A percentile compares a stretch with the other conserved stretches of the same genome.
phyloP scores from a whole-genome alignment of 2,113 vertebrate genomes.

The Montifringilla adamsi region DNA sequence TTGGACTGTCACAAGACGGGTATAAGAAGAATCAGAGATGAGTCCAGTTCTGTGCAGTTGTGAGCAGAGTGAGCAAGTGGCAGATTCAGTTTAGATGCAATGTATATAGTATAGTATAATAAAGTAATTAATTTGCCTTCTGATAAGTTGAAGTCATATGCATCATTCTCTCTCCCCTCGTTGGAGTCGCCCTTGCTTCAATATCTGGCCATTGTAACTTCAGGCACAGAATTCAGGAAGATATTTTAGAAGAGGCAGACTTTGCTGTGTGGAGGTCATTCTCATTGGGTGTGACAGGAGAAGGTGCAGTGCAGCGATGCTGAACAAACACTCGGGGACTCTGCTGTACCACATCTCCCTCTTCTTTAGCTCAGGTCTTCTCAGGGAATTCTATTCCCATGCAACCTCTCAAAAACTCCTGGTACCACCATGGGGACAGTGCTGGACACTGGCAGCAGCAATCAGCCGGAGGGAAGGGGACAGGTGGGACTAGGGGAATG shows the following conservation, averaged over 20 bases:
- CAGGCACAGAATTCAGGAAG: neutral
- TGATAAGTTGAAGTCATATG: no score
- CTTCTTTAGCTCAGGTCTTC: neutral
- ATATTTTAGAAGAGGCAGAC: neutral
- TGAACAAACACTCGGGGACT: accelerated
- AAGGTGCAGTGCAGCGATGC: neutral
- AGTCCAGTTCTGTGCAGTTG: no score
- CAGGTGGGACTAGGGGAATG: neutral
- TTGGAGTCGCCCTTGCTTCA: no score
- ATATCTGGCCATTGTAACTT: neutral
- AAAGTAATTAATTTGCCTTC: no score
- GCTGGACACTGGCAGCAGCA: accelerated
- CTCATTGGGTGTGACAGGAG: accelerated
- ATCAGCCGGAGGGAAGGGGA: neutral
- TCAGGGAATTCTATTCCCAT: neutral
- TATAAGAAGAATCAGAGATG: no score
- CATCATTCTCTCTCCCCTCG: no score
- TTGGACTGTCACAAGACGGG: no score
- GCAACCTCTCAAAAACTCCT: neutral
- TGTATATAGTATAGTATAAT: no score
- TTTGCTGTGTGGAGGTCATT: neutral
- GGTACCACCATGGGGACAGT: neutral
- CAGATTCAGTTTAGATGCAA: no score
- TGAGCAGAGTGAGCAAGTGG: no score
- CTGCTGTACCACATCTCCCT: neutral